Conservation (phyloP, 2,888 invertebrate genomes). For the Andrena camellia region DNA sequence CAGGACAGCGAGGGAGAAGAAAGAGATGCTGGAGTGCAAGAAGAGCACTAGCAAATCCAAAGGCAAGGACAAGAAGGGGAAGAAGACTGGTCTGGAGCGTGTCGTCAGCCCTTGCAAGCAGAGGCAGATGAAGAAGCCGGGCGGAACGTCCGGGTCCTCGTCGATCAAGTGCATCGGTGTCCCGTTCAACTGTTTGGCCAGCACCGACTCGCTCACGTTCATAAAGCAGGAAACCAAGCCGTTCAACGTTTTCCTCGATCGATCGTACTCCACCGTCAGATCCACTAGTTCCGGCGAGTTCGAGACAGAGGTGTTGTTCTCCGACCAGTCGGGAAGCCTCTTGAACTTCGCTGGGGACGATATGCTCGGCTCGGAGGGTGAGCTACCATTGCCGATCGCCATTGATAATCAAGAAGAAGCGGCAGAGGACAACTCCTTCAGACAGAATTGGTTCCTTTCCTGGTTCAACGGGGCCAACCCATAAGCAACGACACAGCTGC, state of each 20-base stretch:
- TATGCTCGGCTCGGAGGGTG: not conserved
- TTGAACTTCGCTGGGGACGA: not conserved
- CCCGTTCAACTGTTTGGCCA: not conserved
- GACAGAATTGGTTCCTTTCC: not conserved
- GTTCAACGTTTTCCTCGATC: conserved; percentile 21
- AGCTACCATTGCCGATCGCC: not conserved
- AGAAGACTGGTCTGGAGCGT: conserved; percentile 24
- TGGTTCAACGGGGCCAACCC: conserved; percentile 1
- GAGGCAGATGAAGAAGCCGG: not conserved
- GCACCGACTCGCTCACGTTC: not conserved
- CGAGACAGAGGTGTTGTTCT: accelerated
- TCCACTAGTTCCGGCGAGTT: not conserved
- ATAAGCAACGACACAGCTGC: not conserved
- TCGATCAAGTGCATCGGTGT: not conserved
- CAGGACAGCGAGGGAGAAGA: conserved; percentile 37
- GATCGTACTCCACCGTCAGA: conserved; percentile 26
- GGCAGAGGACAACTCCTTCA: not conserved
- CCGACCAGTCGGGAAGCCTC: not conserved
- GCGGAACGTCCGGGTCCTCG: not conserved
- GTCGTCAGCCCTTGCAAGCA: conserved; percentile 38
- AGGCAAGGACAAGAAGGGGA: not conserved
- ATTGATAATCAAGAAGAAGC: not conserved
- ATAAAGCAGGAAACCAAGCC: not conserved
- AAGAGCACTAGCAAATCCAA: not conserved
- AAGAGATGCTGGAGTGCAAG: conserved; percentile 63